These are phyloP conservation scores for Asteroscopus sphinx DNA, from an alignment of 2,888 invertebrate genomes.

Conservation along the genomic window DNA sequence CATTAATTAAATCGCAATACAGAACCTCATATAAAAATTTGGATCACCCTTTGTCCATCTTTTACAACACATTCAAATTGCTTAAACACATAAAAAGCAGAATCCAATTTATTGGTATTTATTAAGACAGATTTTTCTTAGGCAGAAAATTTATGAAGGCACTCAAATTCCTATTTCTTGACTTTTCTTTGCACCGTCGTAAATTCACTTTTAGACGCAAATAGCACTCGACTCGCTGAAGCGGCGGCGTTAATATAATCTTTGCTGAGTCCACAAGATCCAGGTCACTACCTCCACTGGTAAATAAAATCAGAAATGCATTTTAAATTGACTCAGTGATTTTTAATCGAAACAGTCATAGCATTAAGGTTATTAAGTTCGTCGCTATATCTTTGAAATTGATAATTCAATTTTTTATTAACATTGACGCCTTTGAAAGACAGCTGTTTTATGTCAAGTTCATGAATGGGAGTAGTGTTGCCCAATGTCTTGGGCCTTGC, in stretches of 20 bases:
- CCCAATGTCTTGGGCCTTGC: too few species aligned
- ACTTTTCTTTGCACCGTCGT: conserved; percentile 49
- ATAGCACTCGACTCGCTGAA: conserved; percentile 63
- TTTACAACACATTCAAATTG: conserved; percentile 17
- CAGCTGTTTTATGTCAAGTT: too few species aligned
- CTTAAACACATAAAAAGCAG: conserved; percentile 13
- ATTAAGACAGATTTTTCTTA: conserved; percentile 28
- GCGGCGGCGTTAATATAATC: conserved; percentile 72
- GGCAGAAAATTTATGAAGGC: conserved; percentile 37
- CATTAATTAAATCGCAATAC: not conserved
- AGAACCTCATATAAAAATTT: not conserved
- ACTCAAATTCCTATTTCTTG: conserved; percentile 49
- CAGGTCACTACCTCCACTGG: conserved; percentile 71
- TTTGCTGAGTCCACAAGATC: conserved; percentile 62
- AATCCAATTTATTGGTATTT: conserved; percentile 33
- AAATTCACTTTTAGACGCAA: conserved; percentile 61
- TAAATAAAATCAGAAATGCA: conserved; percentile 68
- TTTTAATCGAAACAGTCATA: conserved; percentile 45
- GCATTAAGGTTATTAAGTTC: conserved; percentile 24
- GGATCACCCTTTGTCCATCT: not conserved
- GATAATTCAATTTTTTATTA: conserved; percentile 37
- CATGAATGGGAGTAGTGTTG: too few species aligned
- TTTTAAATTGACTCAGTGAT: conserved; percentile 48
- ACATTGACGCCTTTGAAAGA: not conserved
- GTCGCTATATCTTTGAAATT: conserved; percentile 18